Conservation (phyloP, 2,113 vertebrate genomes). For the Aegypius monachus region DNA sequence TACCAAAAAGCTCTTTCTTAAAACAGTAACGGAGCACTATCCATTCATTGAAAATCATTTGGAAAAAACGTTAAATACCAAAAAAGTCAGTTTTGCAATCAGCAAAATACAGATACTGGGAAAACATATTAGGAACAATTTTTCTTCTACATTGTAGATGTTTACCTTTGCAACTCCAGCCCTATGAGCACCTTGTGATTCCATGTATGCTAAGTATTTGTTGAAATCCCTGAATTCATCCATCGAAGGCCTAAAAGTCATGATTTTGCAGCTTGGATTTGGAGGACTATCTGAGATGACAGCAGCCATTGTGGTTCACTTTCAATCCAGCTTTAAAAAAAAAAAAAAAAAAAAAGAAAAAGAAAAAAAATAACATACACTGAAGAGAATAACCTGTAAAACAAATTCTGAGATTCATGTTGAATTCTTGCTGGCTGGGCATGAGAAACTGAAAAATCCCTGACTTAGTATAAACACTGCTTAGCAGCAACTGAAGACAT, state of each 20-base stretch:
- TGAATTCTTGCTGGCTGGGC: too few species aligned
- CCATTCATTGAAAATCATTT: neutral
- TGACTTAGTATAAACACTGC: too few species aligned
- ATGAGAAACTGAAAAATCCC: too few species aligned
- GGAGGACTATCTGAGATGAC: conserved; percentile 74
- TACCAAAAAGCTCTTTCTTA: neutral
- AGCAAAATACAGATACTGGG: neutral
- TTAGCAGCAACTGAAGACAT: too few species aligned
- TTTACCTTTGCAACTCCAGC: conserved; percentile 94
- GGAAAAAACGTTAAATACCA: neutral
- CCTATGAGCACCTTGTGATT: conserved; percentile 93
- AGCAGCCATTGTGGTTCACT: conserved; percentile 80
- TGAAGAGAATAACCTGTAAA: neutral
- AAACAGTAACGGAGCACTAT: neutral
- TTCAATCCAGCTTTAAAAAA: conserved; percentile 3
- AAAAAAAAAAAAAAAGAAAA: neutral
- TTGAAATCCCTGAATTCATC: conserved; percentile 94
- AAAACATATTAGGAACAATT: neutral
- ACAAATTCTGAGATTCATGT: neutral
- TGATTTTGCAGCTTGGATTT: conserved; percentile 94
- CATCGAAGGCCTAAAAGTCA: conserved; percentile 93
- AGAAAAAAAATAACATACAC: neutral
- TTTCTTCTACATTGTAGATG: neutral
- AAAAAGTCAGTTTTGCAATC: neutral
- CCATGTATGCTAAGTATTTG: conserved; percentile 91